Conservation (phyloP, 2,888 invertebrate species). For the Periphyllus acericola region DNA sequence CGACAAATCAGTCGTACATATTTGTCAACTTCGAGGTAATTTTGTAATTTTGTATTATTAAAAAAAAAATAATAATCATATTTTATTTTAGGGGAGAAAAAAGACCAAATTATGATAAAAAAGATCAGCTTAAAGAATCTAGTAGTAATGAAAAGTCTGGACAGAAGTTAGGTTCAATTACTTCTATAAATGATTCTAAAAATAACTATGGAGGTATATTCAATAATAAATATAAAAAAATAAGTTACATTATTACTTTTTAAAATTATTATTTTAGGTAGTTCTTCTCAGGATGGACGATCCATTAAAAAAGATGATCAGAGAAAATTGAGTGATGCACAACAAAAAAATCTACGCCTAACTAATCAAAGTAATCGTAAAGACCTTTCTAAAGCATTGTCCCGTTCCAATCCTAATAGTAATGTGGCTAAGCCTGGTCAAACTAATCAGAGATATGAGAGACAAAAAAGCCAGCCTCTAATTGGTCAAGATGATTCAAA, state of each 20-base stretch:
- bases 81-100: conserved; percentile 48
- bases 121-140: conserved; percentile 48
- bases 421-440: conserved; percentile 49
- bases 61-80: background rate
- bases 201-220: conserved; percentile 52
- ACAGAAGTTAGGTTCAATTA: conserved; percentile 41
- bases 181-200: conserved; percentile 39
- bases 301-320: conserved; percentile 55
- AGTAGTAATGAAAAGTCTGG: conserved; percentile 33
- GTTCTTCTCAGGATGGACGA: conserved; percentile 49
- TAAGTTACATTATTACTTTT: background rate
- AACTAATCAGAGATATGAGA: conserved; percentile 44
- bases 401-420: conserved; percentile 35
- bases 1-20: conserved; percentile 65
- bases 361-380: conserved; percentile 53
- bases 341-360: conserved; percentile 52
- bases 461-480: conserved; percentile 56
- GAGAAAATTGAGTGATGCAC: conserved; percentile 30
- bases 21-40: conserved; percentile 65
- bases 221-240: background rate
- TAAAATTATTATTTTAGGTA: conserved; percentile 15
- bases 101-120: conserved; percentile 52
- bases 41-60: background rate
- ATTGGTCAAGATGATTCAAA: conserved; percentile 47
- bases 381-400: conserved; percentile 36